Evolutionary conservation across 2,797 vertebrate species (phyloP).

Genomic region (Bucorvus abyssinicus): DNA sequence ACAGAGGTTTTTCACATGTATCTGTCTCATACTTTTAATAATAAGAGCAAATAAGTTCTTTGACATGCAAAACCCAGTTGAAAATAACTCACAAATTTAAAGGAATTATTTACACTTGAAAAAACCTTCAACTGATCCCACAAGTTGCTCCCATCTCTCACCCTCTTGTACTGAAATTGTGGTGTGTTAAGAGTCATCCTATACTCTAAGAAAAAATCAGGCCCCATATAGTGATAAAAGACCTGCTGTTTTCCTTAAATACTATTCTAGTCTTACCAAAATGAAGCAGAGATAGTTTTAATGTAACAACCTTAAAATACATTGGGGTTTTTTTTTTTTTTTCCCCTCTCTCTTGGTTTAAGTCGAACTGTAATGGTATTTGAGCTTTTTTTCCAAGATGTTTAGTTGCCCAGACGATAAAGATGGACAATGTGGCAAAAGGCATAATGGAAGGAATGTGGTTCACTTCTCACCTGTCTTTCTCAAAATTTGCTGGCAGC

Average conservation of each 20-base stretch:
- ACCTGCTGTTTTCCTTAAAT: not conserved
- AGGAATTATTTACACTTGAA: not conserved
- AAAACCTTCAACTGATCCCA: not conserved
- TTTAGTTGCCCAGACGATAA: conserved; percentile 13
- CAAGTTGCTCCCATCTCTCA: not conserved
- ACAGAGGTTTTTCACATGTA: not conserved
- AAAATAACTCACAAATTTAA: not conserved
- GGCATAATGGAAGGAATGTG: conserved; percentile 57
- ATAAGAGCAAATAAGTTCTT: not conserved
- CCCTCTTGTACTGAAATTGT: not conserved
- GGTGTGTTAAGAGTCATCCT: not conserved
- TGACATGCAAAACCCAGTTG: not conserved
- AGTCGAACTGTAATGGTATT: not conserved
- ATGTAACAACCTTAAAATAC: not conserved
- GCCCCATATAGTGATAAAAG: not conserved
- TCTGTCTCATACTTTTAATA: not conserved
- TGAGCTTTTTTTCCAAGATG: not conserved
- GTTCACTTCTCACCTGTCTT: conserved; percentile 69
- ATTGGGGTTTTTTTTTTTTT: not conserved
- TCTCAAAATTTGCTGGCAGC: conserved; percentile 58
- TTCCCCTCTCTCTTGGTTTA: not conserved
- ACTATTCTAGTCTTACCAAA: not conserved
- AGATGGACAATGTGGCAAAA: conserved; percentile 21
- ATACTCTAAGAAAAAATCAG: not conserved
- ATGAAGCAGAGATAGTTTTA: not conserved